Evolutionary conservation across 2,797 vertebrate genomes (phyloP), one percentile per base, ranked within the genome.

Genomic region (Galago senegalensis): DNA sequence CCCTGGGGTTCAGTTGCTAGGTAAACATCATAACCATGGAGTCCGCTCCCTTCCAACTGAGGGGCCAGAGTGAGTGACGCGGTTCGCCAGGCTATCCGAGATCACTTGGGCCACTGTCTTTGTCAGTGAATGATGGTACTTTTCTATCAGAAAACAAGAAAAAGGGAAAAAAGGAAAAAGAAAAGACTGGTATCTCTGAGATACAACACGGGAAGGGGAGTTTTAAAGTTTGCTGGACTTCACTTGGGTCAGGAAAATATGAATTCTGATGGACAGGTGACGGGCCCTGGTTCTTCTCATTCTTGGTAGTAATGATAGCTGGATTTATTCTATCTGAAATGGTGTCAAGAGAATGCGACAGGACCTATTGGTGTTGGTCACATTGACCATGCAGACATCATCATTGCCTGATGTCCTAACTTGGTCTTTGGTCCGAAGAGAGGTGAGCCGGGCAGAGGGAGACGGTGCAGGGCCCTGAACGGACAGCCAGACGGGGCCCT

Each of bases 271-370:
- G 46, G 31, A 37, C 13, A 9, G 56, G 27, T 80, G 53, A 73
- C 91, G 77, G 25, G 8, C 43, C 79, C 63, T 77, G 27, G 12
- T 76, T 87, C 58, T 90, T 87, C 61, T 83, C 53, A 27, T 89
- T 76, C 23, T 69, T 86, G 31, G 27, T 1, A 23, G 34, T 18
- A 37, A 7, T 31, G 58, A 40, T 65, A n/a, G 43, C 16, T 83
- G 56, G 69, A 46, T 87, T 92, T 87, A 67, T 60, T 87, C 70
- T 77, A 70, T 82, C 37, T 46, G 61, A 85, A 84, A 63, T 46
- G 13, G 16, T 72, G 23, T 29, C 23, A n/a, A 72, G 34, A 69
- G 29, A 53, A 79, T 69, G 69, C 40, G 29, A 69, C 7, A 25
- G 31, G 34, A 83, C 46, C 58, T 94, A 27, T 1, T 87, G 46